Percentiles rank a stretch among this genome's conserved stretches.
phyloP scores from a whole-genome alignment of 2,888 invertebrate genomes.

The Diploptera punctata region DNA sequence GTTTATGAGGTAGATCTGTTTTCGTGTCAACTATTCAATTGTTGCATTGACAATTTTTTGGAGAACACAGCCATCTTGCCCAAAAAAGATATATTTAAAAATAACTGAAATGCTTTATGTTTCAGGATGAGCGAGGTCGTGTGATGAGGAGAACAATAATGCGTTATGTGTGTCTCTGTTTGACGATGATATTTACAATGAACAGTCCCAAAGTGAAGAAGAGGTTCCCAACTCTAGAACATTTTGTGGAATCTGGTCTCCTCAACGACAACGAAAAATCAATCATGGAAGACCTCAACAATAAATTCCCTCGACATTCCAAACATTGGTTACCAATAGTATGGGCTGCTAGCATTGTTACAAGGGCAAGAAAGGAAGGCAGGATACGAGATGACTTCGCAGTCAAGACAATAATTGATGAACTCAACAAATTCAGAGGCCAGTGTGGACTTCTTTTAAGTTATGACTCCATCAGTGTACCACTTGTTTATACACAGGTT shows the following conservation, averaged over 20 bases:
- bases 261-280: conserved; percentile 80
- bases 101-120: too few relatives aligned
- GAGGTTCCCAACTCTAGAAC: conserved; percentile 82
- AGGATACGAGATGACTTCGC: conserved; percentile 91
- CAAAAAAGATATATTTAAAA: too few relatives aligned
- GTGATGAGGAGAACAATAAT: conserved; percentile 84
- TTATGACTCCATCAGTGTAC: conserved; percentile 81
- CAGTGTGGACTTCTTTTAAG: conserved; percentile 77
- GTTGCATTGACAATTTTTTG: too few relatives aligned
- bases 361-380: conserved; percentile 88
- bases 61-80: too few relatives aligned
- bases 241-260: conserved; percentile 85
- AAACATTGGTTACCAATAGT: conserved; percentile 93
- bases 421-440: conserved; percentile 83
- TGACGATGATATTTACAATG: conserved; percentile 87
- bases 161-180: conserved; percentile 81
- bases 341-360: conserved; percentile 91
- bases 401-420: conserved; percentile 88
- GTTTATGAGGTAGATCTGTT: too few relatives aligned
- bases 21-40: too few relatives aligned
- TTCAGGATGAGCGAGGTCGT: conserved; percentile 76
- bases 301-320: conserved; percentile 82
- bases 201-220: conserved; percentile 89
- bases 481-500: conserved; percentile 81
- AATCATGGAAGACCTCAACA: conserved; percentile 79